These are phyloP conservation scores for Daboia siamensis DNA, from an alignment of 2,113 vertebrate genomes.

Conservation along the genomic window DNA sequence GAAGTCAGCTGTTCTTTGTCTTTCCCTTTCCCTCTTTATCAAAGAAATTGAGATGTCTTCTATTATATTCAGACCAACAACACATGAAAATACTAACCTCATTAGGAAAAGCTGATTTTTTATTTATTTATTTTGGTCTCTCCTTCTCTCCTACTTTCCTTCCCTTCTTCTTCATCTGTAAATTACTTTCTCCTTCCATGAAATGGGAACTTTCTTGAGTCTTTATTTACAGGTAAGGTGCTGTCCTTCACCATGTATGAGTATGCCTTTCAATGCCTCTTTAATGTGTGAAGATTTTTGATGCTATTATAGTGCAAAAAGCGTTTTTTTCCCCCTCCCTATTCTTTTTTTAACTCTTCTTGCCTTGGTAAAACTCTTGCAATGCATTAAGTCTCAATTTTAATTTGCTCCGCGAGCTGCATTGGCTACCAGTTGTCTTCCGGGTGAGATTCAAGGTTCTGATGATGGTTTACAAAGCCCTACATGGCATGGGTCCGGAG, in stretches of 20 bases:
- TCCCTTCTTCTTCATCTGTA: background rate
- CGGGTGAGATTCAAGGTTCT: too few species aligned
- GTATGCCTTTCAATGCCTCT: background rate
- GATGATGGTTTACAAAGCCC: too few species aligned
- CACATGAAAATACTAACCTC: background rate
- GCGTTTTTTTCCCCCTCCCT: background rate
- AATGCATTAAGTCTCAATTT: background rate
- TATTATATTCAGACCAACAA: background rate
- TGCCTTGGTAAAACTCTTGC: background rate
- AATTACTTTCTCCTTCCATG: background rate
- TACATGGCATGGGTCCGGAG: too few species aligned
- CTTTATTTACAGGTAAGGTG: background rate
- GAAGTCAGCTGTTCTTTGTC: background rate
- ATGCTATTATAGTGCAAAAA: background rate
- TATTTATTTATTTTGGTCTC: background rate
- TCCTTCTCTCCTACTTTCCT: background rate
- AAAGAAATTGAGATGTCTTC: background rate
- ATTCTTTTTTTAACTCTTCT: background rate
- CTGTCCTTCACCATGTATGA: background rate
- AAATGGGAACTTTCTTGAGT: background rate
- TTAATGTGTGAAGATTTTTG: background rate
- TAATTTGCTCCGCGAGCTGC: too few species aligned
- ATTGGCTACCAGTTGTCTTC: too few species aligned
- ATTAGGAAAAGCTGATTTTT: background rate
- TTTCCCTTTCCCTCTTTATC: background rate